A percentile compares a stretch with the other conserved stretches of the same genome.
These are phyloP conservation scores for Bicyclus anynana DNA, from an alignment of 1,140 invertebrate species.

Conservation along the genomic window DNA sequence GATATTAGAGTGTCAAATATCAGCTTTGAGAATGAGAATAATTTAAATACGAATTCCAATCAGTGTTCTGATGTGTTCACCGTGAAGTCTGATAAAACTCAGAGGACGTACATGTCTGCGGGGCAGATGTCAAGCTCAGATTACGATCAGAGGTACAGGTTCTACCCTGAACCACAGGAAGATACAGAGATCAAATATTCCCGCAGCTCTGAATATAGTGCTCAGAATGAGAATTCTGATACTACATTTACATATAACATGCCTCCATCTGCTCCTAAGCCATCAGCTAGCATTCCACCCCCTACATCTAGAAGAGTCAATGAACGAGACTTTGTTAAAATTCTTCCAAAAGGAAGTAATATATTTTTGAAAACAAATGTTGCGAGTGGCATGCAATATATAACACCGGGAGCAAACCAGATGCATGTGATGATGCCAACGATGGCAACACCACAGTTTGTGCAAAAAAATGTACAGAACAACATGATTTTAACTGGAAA, in stretches of 20 bases:
- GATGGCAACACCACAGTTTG: constrained; percentile 55
- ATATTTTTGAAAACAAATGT: constrained; percentile 60
- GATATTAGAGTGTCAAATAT: constrained; percentile 54
- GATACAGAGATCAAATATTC: constrained; percentile 69
- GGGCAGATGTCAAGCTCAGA: constrained; percentile 33
- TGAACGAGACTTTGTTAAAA: constrained; percentile 44
- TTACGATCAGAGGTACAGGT: constrained; percentile 54
- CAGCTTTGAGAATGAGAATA: constrained; percentile 62
- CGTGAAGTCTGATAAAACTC: constrained; percentile 56
- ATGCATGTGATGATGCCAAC: constrained; percentile 65
- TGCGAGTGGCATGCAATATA: constrained; percentile 53
- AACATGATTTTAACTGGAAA: constrained; percentile 58
- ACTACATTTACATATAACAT: constrained; percentile 53
- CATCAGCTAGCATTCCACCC: constrained; percentile 37
- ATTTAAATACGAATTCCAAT: constrained; percentile 30
- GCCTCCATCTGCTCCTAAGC: constrained; percentile 39
- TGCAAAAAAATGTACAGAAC: constrained; percentile 64
- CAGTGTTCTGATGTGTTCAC: constrained; percentile 45
- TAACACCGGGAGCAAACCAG: constrained; percentile 55
- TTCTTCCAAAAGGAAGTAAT: constrained; percentile 61
- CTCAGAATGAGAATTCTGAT: constrained; percentile 40
- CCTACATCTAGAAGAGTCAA: constrained; percentile 34
- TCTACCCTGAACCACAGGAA: constrained; percentile 51
- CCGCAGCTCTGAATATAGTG: constrained; percentile 59
- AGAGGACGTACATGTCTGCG: constrained; percentile 41